Evolutionary conservation across 2,113 vertebrate species (phyloP).

Genomic region (Neogale vison): DNA sequence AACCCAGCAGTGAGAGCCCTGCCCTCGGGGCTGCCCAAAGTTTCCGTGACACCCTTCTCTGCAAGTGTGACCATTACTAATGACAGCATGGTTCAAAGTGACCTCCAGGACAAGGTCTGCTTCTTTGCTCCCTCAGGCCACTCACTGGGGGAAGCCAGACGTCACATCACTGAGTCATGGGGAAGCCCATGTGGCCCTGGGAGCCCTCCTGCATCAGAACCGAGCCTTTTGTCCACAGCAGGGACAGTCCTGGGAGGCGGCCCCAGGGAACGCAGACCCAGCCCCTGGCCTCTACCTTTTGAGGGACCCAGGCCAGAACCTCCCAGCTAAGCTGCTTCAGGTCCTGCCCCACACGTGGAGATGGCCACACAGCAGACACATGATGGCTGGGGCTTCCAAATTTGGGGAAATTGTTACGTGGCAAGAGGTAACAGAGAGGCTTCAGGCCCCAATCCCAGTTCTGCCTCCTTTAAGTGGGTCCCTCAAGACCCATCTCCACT

Average conservation of each 20-base stretch:
- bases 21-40: not conserved
- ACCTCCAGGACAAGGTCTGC: not conserved
- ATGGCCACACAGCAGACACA: not conserved
- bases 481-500: not conserved
- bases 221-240: not conserved
- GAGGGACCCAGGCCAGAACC: not conserved
- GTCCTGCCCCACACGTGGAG: not conserved
- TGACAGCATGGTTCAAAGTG: not conserved
- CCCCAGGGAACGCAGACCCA: not conserved
- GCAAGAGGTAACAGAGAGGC: not conserved
- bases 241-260: not conserved
- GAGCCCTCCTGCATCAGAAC: rapidly evolving
- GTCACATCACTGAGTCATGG: not conserved
- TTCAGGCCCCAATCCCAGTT: not conserved
- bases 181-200: not conserved
- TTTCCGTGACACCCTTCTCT: not conserved
- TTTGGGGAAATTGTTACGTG: not conserved
- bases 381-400: not conserved
- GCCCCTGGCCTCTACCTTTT: not conserved
- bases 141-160: not conserved
- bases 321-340: rapidly evolving
- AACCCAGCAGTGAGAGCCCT: not conserved
- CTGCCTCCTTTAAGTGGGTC: not conserved
- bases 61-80: not conserved
- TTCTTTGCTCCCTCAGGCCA: not conserved